Evolutionary conservation across 1,140 invertebrate species (phyloP).

Genomic region (Tetramorium parvispinum): DNA sequence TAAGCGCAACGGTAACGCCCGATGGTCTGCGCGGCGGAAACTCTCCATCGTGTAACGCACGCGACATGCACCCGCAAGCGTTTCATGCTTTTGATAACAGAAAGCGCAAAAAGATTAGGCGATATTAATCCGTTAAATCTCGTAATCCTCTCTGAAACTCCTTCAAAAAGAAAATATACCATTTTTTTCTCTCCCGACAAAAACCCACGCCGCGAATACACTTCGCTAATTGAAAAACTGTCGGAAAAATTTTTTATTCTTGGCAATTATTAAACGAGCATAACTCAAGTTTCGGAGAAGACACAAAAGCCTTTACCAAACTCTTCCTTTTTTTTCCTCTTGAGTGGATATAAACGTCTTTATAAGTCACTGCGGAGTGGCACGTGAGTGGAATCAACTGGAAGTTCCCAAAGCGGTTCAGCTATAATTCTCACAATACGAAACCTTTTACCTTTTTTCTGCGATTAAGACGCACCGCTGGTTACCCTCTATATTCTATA

Average conservation of each 20-base stretch:
- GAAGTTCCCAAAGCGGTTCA: constrained; percentile 38
- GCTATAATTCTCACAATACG: constrained; percentile 36
- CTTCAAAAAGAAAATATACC: not conserved
- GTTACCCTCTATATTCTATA: not conserved
- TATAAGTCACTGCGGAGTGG: constrained; percentile 48
- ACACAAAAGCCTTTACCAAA: not conserved
- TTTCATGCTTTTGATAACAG: constrained; percentile 45
- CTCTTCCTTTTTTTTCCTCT: constrained; percentile 26
- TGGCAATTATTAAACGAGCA: not conserved
- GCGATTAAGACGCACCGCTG: constrained; percentile 19
- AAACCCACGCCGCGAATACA: not conserved
- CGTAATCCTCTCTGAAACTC: not conserved
- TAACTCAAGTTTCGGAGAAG: not conserved
- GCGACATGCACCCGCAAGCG: constrained; percentile 44
- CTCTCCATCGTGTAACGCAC: constrained; percentile 38
- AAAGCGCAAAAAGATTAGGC: constrained; percentile 33
- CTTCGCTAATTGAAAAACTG: not conserved
- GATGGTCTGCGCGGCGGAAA: constrained; percentile 40
- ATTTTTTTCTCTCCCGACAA: not conserved
- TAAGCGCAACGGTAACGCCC: constrained; percentile 48
- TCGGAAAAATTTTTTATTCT: not conserved
- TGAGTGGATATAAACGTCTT: constrained; percentile 52
- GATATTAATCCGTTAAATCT: constrained; percentile 39
- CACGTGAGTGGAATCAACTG: constrained; percentile 70
- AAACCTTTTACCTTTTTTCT: constrained; percentile 28